These are phyloP conservation scores for Etheostoma nigrum DNA, from an alignment of 2,797 vertebrate genomes.

Conservation along the genomic window DNA sequence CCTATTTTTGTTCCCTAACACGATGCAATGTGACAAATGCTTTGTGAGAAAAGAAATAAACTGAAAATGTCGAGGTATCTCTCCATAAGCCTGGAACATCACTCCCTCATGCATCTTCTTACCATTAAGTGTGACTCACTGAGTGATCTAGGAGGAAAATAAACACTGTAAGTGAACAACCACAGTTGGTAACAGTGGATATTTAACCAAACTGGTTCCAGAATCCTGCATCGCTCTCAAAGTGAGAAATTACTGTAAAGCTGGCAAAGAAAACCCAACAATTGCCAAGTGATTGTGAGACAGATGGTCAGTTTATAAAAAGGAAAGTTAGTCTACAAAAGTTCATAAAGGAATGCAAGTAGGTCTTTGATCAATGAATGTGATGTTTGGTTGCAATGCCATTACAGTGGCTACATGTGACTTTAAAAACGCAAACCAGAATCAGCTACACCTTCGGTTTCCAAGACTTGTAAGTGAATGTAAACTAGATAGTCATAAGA, in stretches of 20 bases:
- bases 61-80: constrained; percentile 40
- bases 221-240: constrained; percentile 52
- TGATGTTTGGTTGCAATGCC: constrained; percentile 5
- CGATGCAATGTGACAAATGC: constrained; percentile 27
- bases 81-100: constrained; percentile 28
- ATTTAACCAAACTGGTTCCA: constrained; percentile 60
- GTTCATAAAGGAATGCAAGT: constrained; percentile 32
- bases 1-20: constrained; percentile 33
- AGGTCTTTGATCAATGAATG: constrained; percentile 6
- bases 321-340: constrained; percentile 56
- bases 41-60: constrained; percentile 4
- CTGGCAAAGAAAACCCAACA: constrained; percentile 60
- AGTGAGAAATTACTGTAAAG: constrained; percentile 77
- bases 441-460: constrained; percentile 6
- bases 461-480: not conserved
- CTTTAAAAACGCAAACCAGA: not conserved
- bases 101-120: constrained; percentile 43
- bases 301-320: constrained; percentile 82
- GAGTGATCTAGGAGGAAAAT: constrained; percentile 20
- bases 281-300: constrained; percentile 74
- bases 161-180: constrained; percentile 42
- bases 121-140: constrained; percentile 53
- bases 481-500: not conserved
- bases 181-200: constrained; percentile 62
- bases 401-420: not conserved